Evolutionary conservation across 2,113 vertebrate genomes (phyloP), one percentile per base, ranked within the genome.

Genomic region (Coregonus clupeaformis): DNA sequence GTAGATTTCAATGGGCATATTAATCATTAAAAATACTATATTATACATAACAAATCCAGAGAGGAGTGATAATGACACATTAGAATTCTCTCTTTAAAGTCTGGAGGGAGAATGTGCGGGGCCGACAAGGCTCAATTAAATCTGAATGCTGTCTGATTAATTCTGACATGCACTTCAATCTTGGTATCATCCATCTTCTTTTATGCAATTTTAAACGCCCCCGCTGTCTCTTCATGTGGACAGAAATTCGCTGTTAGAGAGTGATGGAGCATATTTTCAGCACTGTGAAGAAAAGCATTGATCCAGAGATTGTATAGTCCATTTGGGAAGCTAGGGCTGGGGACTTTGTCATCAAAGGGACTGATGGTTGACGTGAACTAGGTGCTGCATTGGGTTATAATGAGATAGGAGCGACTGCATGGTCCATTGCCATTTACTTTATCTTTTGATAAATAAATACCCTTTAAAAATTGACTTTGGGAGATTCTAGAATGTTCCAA

Each of bases 61-160:
- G 76, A 24, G 86, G 73, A 76, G 68, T 74, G 72, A 83, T 88
- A 85, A 88, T 78, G 82, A 79, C 57, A 77, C 72, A 82, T 89
- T 84, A 80, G 42, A 71, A 67, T 80, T 73, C 77, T 24, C 67
- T 45, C 32, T 68, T 14, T 9, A 13, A 45, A 47, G 36, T 45
- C 67, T 27, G 73, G 18, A 69, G 68, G 45, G 64, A 72, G 85
- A 81, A 85, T 80, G 71, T 82, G 75, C 62, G 47, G 9, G 79
- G 71, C 45, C 9, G 83, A 86, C 78, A 76, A 77, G 80, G 77
- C 79, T 84, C 84, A 90, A 91, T 91, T 90, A 89, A 87, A 89
- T 79, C 77, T 68, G 81, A 85, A 86, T 79, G 77, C 25, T 68
- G 65, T 82, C 73, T 73, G 80, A 90, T 89, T 64, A 80, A 84